Evolutionary conservation across 2,888 invertebrate genomes (phyloP).

Genomic region (Phortica magna): DNA sequence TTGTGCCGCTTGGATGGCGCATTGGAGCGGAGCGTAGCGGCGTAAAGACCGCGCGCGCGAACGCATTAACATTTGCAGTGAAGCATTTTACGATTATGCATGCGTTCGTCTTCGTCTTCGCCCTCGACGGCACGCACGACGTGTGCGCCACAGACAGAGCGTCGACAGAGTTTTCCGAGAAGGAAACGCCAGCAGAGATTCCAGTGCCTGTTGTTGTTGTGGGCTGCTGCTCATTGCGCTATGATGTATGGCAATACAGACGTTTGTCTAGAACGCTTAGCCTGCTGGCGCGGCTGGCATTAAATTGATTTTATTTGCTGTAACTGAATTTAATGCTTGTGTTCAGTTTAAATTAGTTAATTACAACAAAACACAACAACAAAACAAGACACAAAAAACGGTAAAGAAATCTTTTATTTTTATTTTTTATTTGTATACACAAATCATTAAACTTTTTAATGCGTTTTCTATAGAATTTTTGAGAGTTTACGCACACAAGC

Average conservation of each 20-base stretch:
- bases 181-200: neutral
- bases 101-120: neutral
- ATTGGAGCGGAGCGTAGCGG: neutral
- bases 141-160: conserved; percentile 65
- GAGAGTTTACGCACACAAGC: conserved; percentile 56
- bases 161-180: conserved; percentile 75
- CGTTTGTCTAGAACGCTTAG: neutral
- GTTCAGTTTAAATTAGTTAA: conserved; percentile 73
- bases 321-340: conserved; percentile 68
- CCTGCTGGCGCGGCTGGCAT: conserved; percentile 34
- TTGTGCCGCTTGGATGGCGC: neutral
- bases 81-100: conserved; percentile 42
- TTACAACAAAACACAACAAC: conserved; percentile 60
- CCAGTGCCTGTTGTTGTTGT: conserved; percentile 32
- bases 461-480: conserved; percentile 70
- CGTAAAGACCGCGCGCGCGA: conserved; percentile 6
- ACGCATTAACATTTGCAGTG: conserved; percentile 52
- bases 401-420: neutral
- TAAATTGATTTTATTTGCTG: conserved; percentile 71
- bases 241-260: conserved; percentile 2
- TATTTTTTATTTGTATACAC: conserved; percentile 62
- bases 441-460: conserved; percentile 69
- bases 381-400: neutral
- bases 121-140: neutral
- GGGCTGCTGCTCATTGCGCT: conserved; percentile 11